Conservation (phyloP, 2,797 vertebrate genomes). For the Enteromius unitaeniatus region DNA sequence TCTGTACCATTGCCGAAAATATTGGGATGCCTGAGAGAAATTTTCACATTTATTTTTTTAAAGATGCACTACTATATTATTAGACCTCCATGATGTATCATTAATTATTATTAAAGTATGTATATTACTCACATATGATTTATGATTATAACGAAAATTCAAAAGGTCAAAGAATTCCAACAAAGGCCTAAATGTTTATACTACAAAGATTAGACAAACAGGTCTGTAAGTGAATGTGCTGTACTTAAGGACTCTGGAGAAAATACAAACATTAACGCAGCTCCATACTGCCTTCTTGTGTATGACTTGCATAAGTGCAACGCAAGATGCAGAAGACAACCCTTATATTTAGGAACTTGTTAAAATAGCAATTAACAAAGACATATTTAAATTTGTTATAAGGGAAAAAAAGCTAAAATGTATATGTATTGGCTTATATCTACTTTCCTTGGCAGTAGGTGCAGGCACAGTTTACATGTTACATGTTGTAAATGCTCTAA, state of each 20-base stretch:
- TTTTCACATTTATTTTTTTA: neutral
- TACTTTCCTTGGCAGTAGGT: no score
- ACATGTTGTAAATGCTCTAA: no score
- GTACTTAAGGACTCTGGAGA: neutral
- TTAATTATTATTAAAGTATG: neutral
- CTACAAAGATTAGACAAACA: neutral
- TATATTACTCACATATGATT: slow-evolving; percentile 8
- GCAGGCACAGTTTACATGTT: no score
- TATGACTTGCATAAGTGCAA: neutral
- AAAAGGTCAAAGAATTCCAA: neutral
- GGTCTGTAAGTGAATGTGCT: neutral
- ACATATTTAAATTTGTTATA: no score
- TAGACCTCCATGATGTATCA: neutral
- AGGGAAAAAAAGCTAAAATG: no score
- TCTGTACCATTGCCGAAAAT: neutral
- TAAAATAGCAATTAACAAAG: no score
- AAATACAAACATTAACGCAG: neutral
- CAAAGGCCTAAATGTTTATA: neutral
- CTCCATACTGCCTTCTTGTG: slow-evolving; percentile 23
- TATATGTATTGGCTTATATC: no score
- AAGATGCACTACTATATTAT: neutral
- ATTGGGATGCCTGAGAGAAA: neutral
- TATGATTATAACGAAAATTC: neutral
- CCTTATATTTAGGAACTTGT: no score
- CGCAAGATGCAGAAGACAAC: neutral